Conservation (phyloP, 1,140 invertebrate genomes). For the Aporrectodea caliginosa region DNA sequence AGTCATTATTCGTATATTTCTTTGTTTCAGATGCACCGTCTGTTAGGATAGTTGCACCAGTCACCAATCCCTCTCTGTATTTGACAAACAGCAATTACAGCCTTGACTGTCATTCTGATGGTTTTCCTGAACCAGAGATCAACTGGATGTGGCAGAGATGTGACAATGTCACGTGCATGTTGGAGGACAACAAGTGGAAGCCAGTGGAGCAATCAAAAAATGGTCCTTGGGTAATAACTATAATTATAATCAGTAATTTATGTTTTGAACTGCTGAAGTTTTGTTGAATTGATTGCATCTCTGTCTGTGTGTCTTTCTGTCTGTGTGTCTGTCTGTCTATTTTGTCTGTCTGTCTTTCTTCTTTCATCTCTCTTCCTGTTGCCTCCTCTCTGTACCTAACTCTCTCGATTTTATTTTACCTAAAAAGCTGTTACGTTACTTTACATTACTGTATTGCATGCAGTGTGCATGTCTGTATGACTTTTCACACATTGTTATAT, state of each 20-base stretch:
- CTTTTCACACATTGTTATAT: not conserved
- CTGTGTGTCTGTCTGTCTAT: not conserved
- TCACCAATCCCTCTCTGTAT: no score
- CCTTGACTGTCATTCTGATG: not conserved
- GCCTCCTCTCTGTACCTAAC: no score
- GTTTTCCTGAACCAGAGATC: not conserved
- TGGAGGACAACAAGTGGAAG: not conserved
- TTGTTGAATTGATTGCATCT: not conserved
- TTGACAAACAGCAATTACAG: not conserved
- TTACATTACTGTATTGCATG: not conserved
- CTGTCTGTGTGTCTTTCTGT: not conserved
- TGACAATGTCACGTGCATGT: not conserved
- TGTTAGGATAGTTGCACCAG: no score
- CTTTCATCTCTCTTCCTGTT: no score
- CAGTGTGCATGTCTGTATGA: not conserved
- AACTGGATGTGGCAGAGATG: not conserved
- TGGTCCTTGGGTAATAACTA: not conserved
- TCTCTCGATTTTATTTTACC: no score
- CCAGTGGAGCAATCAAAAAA: not conserved
- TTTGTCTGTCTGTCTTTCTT: no score
- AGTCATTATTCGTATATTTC: no score
- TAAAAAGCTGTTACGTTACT: not conserved
- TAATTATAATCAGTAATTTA: not conserved
- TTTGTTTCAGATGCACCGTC: no score
- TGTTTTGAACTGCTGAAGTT: not conserved